These are phyloP conservation scores for Criorhina ranunculi DNA, from an alignment of 2,888 invertebrate species.

Conservation along the genomic window DNA sequence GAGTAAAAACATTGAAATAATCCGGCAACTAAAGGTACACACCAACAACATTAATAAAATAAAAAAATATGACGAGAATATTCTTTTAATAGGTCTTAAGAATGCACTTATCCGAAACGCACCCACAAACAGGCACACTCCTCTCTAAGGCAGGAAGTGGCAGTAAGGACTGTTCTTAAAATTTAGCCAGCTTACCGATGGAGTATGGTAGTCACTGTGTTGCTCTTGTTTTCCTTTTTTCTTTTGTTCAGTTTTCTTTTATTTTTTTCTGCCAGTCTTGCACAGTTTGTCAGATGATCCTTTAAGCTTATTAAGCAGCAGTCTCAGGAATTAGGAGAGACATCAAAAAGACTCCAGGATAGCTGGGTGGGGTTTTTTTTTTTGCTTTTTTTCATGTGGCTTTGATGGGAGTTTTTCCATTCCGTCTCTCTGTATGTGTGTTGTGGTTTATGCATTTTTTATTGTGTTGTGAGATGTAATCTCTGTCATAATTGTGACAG, in stretches of 20 bases:
- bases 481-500: constrained; percentile 65
- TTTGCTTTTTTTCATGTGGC: constrained; percentile 3
- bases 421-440: constrained; percentile 13
- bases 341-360: constrained; percentile 43
- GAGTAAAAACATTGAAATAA: constrained; percentile 42
- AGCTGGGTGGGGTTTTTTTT: background rate
- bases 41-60: constrained; percentile 45
- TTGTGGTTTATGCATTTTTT: constrained; percentile 66
- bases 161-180: constrained; percentile 6
- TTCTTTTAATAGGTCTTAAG: constrained; percentile 54
- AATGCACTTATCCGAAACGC: constrained; percentile 35
- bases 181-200: constrained; percentile 26
- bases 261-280: constrained; percentile 27
- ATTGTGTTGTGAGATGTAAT: constrained; percentile 53
- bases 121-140: constrained; percentile 5
- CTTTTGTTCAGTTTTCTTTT: constrained; percentile 30
- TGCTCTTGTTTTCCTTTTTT: background rate
- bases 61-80: constrained; percentile 32
- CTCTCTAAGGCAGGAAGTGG: constrained; percentile 16
- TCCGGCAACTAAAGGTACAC: constrained; percentile 38
- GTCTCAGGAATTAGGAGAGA: constrained; percentile 60
- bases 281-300: constrained; percentile 67
- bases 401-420: constrained; percentile 14
- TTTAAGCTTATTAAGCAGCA: constrained; percentile 71
- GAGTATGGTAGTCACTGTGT: background rate